Evolutionary conservation across 2,797 vertebrate species (phyloP).

Genomic region (Graptemys geographica): DNA sequence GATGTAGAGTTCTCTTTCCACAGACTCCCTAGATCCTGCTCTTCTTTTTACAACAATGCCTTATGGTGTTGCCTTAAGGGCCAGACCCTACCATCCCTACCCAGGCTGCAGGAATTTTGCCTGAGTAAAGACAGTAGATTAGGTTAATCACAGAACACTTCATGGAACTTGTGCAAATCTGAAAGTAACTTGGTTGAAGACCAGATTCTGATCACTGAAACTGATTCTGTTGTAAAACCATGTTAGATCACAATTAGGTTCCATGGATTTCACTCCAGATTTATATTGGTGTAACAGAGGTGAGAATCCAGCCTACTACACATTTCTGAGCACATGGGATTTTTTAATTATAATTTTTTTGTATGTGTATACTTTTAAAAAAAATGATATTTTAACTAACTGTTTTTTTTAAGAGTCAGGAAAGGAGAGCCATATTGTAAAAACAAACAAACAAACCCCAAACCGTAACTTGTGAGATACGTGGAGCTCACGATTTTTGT

Average conservation of each 20-base stretch:
- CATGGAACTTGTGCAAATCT: background rate
- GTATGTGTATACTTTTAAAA: background rate
- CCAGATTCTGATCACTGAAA: background rate
- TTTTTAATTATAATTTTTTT: background rate
- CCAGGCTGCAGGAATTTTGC: background rate
- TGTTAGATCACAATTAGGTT: background rate
- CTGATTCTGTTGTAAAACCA: background rate
- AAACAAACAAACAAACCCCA: slow-evolving; percentile 41
- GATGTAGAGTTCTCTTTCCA: background rate
- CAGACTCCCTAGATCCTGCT: background rate
- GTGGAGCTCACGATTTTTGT: slow-evolving; percentile 12
- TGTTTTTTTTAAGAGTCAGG: slow-evolving; percentile 44
- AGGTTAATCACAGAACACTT: background rate
- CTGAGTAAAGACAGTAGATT: background rate
- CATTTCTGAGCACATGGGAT: background rate
- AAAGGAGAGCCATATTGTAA: slow-evolving; percentile 60
- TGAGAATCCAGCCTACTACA: background rate
- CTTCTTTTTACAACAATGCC: background rate
- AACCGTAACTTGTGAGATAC: slow-evolving; percentile 37
- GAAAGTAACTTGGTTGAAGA: background rate
- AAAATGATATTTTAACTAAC: background rate
- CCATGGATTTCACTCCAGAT: background rate
- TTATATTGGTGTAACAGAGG: background rate
- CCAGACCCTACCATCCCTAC: background rate
- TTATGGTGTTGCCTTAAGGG: background rate